These are phyloP conservation scores for Oscheius sp. DNA, from an alignment of 1,140 invertebrate genomes.

Conservation along the genomic window DNA sequence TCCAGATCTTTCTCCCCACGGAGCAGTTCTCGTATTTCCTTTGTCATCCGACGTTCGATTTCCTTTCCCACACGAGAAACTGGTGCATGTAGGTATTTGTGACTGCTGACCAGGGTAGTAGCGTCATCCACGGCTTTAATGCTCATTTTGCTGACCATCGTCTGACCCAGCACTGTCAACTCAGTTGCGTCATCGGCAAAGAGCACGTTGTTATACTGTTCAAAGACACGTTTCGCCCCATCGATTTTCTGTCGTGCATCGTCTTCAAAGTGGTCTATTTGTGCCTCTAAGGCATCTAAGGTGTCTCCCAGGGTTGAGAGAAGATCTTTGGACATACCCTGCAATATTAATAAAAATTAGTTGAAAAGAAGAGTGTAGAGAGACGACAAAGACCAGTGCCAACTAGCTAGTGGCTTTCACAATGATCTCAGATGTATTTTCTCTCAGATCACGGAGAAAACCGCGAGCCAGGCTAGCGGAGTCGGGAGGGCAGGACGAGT, in stretches of 20 bases:
- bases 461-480: slow-evolving; percentile 20
- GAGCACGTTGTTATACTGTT: not conserved
- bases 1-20: not conserved
- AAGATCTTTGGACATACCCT: not conserved
- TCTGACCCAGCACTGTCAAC: slow-evolving; percentile 10
- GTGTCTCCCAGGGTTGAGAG: not conserved
- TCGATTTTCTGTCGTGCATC: not conserved
- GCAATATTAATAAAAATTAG: not conserved
- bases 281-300: not conserved
- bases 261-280: not conserved
- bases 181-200: not conserved
- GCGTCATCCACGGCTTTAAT: not conserved
- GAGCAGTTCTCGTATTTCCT: not conserved
- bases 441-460: slow-evolving; percentile 37
- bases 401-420: slow-evolving; percentile 35
- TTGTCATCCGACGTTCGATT: slow-evolving; percentile 8
- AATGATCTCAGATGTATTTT: slow-evolving; percentile 34
- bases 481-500: not conserved
- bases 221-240: not conserved
- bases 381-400: no score
- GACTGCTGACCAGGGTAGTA: not conserved
- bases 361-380: not conserved
- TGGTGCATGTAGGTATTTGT: not conserved
- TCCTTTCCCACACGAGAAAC: slow-evolving; percentile 1
- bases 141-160: not conserved